phyloP scores from a whole-genome alignment of 2,797 vertebrate species.

The Propithecus perrieri region DNA sequence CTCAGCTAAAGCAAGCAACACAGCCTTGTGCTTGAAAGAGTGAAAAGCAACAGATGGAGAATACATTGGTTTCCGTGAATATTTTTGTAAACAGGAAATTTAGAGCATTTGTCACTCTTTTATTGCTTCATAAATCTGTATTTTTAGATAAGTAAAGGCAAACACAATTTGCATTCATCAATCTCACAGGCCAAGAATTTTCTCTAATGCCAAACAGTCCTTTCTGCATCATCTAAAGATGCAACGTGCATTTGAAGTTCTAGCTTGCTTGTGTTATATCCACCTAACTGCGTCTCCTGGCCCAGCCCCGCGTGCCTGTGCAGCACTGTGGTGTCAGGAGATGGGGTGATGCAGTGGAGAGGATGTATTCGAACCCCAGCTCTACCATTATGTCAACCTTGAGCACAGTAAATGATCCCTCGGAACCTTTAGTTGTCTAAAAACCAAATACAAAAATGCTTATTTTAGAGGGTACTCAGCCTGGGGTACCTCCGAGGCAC shows the following conservation, averaged over 20 bases:
- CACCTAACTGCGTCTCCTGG: not conserved
- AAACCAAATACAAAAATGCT: not conserved
- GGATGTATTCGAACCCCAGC: not conserved
- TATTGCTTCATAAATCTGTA: slow-evolving; percentile 36
- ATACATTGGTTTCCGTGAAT: not conserved
- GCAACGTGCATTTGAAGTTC: not conserved
- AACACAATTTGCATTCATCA: slow-evolving; percentile 4
- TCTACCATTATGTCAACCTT: not conserved
- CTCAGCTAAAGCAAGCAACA: not conserved
- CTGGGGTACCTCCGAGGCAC: not conserved
- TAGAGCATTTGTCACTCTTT: slow-evolving; percentile 36
- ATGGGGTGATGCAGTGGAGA: too few relatives aligned
- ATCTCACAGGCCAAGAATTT: not conserved
- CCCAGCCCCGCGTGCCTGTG: not conserved
- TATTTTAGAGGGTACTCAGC: not conserved
- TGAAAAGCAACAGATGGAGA: not conserved
- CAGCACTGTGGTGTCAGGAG: accelerated
- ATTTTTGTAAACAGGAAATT: slow-evolving; percentile 60
- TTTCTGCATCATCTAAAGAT: not conserved
- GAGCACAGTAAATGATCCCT: not conserved
- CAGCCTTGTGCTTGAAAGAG: not conserved
- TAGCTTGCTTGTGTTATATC: not conserved
- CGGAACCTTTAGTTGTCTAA: not conserved
- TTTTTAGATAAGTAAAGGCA: slow-evolving; percentile 61
- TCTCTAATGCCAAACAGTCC: not conserved